Percentiles rank a stretch among this genome's conserved stretches.
These are phyloP conservation scores for Diplazon laetatorius DNA, from an alignment of 2,888 invertebrate genomes.

Conservation along the genomic window DNA sequence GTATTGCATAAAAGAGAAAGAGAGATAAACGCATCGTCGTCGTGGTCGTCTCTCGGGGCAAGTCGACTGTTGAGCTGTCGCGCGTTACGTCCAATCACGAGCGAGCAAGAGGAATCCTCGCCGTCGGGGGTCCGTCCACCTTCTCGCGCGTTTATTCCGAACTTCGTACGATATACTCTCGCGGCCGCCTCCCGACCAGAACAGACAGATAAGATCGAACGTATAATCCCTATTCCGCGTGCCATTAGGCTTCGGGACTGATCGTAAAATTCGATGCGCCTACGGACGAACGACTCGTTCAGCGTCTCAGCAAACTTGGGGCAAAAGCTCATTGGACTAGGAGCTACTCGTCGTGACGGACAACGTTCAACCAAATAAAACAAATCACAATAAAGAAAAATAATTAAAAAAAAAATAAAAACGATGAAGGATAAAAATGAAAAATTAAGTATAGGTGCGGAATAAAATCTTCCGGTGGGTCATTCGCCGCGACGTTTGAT, in stretches of 20 bases:
- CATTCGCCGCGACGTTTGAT: slow-evolving; percentile 71
- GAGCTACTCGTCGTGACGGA: no score
- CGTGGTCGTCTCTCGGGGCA: neutral
- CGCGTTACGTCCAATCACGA: slow-evolving; percentile 62
- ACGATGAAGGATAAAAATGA: neutral
- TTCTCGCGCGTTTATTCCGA: slow-evolving; percentile 14
- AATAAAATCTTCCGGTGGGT: neutral
- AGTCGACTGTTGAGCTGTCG: slow-evolving; percentile 61
- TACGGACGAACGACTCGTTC: no score
- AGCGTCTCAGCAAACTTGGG: no score
- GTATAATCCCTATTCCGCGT: slow-evolving; percentile 69
- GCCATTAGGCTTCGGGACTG: slow-evolving; percentile 66
- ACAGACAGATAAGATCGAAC: slow-evolving; percentile 64
- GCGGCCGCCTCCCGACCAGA: slow-evolving; percentile 33
- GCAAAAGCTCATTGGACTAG: no score
- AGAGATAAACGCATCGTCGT: neutral
- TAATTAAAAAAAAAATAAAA: slow-evolving; percentile 28
- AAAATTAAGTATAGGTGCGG: neutral
- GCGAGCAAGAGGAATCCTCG: slow-evolving; percentile 59
- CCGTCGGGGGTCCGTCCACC: slow-evolving; percentile 57
- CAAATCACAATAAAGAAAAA: neutral
- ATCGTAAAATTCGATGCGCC: slow-evolving; percentile 67
- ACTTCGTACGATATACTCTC: slow-evolving; percentile 37
- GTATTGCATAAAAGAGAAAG: slow-evolving; percentile 39
- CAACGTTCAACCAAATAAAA: no score